Conservation (phyloP, 2,888 invertebrate species). For the Cephus spinipes region DNA sequence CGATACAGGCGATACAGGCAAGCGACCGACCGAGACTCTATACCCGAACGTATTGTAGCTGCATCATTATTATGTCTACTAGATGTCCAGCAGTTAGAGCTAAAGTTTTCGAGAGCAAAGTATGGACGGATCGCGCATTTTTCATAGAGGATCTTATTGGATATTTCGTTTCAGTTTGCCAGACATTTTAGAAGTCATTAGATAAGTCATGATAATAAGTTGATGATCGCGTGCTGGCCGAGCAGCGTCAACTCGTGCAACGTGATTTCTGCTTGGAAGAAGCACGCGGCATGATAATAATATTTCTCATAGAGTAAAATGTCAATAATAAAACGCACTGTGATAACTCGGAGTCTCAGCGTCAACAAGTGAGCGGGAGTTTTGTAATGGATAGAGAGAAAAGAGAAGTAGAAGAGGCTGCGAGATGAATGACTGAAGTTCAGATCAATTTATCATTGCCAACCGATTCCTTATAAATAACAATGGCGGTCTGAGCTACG, state of each 20-base stretch:
- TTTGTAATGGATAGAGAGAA: not conserved
- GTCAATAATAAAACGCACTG: conserved; percentile 17
- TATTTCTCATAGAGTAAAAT: conserved; percentile 5
- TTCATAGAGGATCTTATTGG: not conserved
- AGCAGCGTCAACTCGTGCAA: not conserved
- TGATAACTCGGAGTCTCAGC: conserved; percentile 21
- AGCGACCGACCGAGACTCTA: too few species aligned
- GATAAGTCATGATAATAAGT: not conserved
- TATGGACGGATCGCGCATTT: not conserved
- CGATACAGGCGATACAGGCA: too few species aligned
- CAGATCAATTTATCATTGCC: conserved; percentile 23
- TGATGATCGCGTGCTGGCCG: not conserved
- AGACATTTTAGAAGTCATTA: not conserved
- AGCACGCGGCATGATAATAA: not conserved
- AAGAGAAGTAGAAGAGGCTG: conserved; percentile 11
- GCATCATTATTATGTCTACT: not conserved
- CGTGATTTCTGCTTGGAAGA: not conserved
- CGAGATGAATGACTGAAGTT: conserved; percentile 32
- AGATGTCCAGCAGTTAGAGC: not conserved
- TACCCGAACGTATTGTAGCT: not conserved
- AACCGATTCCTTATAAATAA: not conserved
- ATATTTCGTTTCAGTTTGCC: not conserved
- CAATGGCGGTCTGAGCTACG: not conserved
- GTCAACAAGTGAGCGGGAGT: not conserved
- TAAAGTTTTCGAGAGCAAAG: not conserved